Evolutionary conservation across 2,797 vertebrate genomes (phyloP), one percentile per base, ranked within the genome.

Genomic region (Sphaeramia orbicularis): DNA sequence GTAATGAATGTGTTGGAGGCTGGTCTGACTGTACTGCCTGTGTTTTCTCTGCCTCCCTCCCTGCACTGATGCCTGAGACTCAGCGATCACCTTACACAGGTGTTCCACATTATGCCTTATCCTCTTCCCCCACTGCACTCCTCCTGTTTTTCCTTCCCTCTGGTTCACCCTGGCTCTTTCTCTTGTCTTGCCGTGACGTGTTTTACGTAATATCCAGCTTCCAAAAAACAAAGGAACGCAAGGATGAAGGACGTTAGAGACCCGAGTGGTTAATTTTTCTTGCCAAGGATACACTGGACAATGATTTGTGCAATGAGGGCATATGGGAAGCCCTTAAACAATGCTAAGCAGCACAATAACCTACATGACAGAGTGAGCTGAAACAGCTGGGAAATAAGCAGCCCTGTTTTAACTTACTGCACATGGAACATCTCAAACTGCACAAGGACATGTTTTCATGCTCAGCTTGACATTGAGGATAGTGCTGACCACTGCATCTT

Each of bases 61-160:
- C 80, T 71, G 69, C 61, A 14, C 69, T 32, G 69, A 74, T 75
- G 73, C 77, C 80, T 74, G 64, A 76, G 83, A 73, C 5, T 76
- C 73, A 56, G 59, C 63, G 80, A 90, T 90, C 86, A 83, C 84
- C 86, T 91, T 88, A 63, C 88, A 89, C 89, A 91, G 90, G 91
- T 91, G 90, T 90, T 93, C 87, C 71, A 79, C 85, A 92, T 93
- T 91, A 93, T 58, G 53, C 73, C 54, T 30, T 30, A 58, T 56
- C 60, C 53, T 42, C 50, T 21, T 9, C 48, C 48, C 51, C 32
- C 6, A 2, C 15, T 6, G 7, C 2, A 54, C 12, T 7, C 12
- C 6, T 8, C 6, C 15, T 40, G 37, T 44, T 21, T 14, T 45
- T n/a, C 41, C 42, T 51, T 47, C 61, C 58, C 58, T 57, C 41